These are phyloP conservation scores for Cerceris rybyensis DNA, from an alignment of 2,888 invertebrate genomes.

Conservation along the genomic window DNA sequence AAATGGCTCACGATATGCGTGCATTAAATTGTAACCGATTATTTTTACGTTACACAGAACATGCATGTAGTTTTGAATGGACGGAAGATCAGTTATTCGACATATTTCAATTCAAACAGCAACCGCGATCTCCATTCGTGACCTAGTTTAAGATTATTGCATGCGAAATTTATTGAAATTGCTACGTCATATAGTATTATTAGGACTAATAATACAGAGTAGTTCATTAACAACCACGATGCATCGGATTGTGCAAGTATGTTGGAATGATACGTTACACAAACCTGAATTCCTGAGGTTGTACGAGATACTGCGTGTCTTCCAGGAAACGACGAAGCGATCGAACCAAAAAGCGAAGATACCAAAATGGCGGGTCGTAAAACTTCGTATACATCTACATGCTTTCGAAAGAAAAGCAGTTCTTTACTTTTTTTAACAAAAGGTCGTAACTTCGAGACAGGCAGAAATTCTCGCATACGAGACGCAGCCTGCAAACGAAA, in stretches of 20 bases:
- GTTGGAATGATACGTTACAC: too few species aligned
- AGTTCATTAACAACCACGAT: too few species aligned
- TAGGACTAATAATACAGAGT: neutral
- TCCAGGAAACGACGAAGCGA: too few species aligned
- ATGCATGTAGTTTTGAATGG: neutral
- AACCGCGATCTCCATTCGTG: neutral
- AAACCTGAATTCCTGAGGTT: too few species aligned
- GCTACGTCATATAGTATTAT: neutral
- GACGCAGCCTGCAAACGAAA: neutral
- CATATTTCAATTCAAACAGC: neutral
- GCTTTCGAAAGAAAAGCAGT: too few species aligned
- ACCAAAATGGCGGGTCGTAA: too few species aligned
- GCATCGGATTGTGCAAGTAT: too few species aligned
- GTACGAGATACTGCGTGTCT: too few species aligned
- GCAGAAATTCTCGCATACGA: neutral
- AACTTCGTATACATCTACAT: too few species aligned
- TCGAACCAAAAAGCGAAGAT: too few species aligned
- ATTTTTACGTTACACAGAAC: too few species aligned
- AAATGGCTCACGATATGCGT: neutral
- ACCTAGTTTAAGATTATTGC: neutral
- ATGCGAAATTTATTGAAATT: slow-evolving; percentile 9
- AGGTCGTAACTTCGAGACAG: neutral
- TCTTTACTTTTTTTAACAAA: too few species aligned
- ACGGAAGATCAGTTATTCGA: neutral
- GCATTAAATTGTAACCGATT: neutral